Evolutionary conservation across 1,140 invertebrate genomes (phyloP).

Genomic region (Araneus ventricosus): DNA sequence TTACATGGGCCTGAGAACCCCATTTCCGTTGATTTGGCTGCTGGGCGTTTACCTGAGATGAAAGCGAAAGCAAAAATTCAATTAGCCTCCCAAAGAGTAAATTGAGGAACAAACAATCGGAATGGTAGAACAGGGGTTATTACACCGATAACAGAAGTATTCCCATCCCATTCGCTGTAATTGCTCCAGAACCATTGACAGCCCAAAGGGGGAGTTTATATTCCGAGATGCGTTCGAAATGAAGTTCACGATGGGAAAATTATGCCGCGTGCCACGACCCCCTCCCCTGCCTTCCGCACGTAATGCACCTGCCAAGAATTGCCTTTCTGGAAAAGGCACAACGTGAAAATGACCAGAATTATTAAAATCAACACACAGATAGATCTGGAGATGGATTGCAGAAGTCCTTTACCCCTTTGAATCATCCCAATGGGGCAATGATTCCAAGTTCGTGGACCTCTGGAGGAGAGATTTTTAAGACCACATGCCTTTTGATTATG

Average conservation of each 20-base stretch:
- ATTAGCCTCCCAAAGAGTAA: slow-evolving; percentile 8
- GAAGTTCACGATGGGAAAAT: slow-evolving; percentile 8
- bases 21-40: neutral
- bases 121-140: slow-evolving; percentile 15
- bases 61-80: neutral
- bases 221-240: slow-evolving; percentile 4
- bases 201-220: neutral
- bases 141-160: neutral
- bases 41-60: neutral
- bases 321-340: neutral
- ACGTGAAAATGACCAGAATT: neutral
- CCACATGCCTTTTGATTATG: neutral
- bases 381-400: neutral
- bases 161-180: neutral
- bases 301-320: neutral
- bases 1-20: no score
- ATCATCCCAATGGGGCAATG: neutral
- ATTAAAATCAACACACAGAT: slow-evolving; percentile 10
- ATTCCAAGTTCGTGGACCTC: neutral
- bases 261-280: neutral
- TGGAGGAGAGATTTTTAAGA: neutral
- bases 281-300: neutral
- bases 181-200: neutral
- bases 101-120: slow-evolving; percentile 15
- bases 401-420: neutral